phyloP scores from a whole-genome alignment of 1,140 invertebrate genomes.

The Oncopodura yosiiana region DNA sequence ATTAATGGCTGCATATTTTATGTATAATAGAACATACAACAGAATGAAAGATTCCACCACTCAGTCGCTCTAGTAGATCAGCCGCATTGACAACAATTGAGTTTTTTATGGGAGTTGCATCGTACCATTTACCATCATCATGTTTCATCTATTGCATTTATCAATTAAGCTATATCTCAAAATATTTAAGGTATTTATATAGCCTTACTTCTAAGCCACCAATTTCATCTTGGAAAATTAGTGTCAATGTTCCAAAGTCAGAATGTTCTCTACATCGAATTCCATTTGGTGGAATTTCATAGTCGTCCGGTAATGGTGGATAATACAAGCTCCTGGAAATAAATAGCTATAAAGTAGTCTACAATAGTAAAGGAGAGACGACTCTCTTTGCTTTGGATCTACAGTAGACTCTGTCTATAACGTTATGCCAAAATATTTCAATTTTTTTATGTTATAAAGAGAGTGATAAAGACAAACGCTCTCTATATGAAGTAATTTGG shows the following conservation, averaged over 20 bases:
- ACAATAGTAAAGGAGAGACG: too few relatives aligned
- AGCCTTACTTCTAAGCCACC: slow-evolving; percentile 21
- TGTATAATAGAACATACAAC: slow-evolving; percentile 36
- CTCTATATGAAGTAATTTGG: too few relatives aligned
- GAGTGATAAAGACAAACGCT: too few relatives aligned
- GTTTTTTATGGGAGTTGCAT: slow-evolving; percentile 39
- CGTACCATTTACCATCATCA: slow-evolving; percentile 36
- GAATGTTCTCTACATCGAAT: slow-evolving; percentile 25
- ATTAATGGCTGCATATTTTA: too few relatives aligned
- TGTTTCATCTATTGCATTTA: slow-evolving; percentile 26
- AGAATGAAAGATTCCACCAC: slow-evolving; percentile 37
- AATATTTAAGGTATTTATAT: too few relatives aligned
- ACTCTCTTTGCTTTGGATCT: too few relatives aligned
- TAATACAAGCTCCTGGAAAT: slow-evolving; percentile 16
- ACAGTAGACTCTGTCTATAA: too few relatives aligned
- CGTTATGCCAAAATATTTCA: too few relatives aligned
- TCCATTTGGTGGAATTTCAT: background rate
- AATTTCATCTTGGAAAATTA: slow-evolving; percentile 31
- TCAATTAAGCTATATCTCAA: too few relatives aligned
- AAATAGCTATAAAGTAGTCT: too few relatives aligned
- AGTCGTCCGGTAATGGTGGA: slow-evolving; percentile 12
- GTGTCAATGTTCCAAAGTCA: slow-evolving; percentile 25
- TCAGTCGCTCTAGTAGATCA: slow-evolving; percentile 42
- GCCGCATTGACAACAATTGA: slow-evolving; percentile 41
- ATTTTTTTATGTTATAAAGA: too few relatives aligned